Conservation (phyloP, 2,797 vertebrate genomes). For the Neopelma chrysocephalum region DNA sequence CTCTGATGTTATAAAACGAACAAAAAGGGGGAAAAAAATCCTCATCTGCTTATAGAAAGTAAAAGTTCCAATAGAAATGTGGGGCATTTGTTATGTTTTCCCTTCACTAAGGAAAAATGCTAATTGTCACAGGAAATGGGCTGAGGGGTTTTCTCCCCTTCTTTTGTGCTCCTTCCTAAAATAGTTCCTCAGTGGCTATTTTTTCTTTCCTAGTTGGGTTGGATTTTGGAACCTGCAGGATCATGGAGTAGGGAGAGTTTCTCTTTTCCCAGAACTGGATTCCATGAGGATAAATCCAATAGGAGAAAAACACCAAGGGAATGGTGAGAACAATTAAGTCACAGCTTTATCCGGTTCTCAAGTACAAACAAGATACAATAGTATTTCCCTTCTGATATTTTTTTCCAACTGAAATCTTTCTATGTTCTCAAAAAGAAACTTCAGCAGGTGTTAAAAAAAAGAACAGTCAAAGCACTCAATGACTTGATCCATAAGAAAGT, state of each 20-base stretch:
- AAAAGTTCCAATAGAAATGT: background rate
- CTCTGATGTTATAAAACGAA: background rate
- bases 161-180: background rate
- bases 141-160: rapidly evolving
- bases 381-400: background rate
- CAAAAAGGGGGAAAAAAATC: background rate
- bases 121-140: background rate
- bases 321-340: background rate
- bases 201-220: background rate
- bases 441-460: background rate
- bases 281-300: background rate
- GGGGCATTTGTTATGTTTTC: background rate
- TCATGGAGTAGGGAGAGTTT: background rate
- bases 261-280: background rate
- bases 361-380: background rate
- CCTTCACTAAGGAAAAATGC: background rate
- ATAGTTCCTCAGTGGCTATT: background rate
- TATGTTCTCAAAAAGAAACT: background rate
- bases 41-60: background rate
- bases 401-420: background rate
- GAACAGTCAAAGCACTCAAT: background rate
- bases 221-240: background rate
- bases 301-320: rapidly evolving
- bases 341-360: background rate
- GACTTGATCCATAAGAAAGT: background rate